Evolutionary conservation across 2,113 vertebrate genomes (phyloP).

Genomic region (Anser cygnoides): DNA sequence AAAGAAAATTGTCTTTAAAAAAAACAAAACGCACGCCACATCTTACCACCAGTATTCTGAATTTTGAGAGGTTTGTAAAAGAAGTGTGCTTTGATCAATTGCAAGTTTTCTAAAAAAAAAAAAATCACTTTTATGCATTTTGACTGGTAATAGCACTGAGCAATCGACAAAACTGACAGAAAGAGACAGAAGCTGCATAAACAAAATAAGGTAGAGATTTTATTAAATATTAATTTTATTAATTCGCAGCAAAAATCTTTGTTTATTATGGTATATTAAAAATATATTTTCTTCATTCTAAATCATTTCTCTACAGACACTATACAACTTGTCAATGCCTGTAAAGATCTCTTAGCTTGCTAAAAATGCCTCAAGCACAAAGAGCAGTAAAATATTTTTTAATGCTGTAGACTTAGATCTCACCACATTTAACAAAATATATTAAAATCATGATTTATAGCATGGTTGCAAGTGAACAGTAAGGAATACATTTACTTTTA

Average conservation of each 20-base stretch:
- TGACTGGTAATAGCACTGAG: conserved; percentile 50
- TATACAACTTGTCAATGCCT: conserved; percentile 48
- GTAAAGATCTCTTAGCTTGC: conserved; percentile 52
- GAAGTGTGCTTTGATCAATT: conserved; percentile 53
- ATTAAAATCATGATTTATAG: conserved; percentile 61
- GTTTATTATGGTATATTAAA: conserved; percentile 62
- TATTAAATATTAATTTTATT: conserved; percentile 72
- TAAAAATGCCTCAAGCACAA: conserved; percentile 40
- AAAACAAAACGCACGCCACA: neutral
- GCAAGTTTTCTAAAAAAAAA: conserved; percentile 51
- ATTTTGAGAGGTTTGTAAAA: conserved; percentile 63
- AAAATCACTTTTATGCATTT: conserved; percentile 53
- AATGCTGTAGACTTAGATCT: conserved; percentile 38
- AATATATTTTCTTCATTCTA: conserved; percentile 63
- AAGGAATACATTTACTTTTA: conserved; percentile 26
- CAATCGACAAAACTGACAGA: conserved; percentile 49
- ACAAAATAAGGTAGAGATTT: conserved; percentile 59
- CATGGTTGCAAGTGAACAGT: neutral
- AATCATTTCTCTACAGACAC: conserved; percentile 57
- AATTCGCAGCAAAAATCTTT: conserved; percentile 51
- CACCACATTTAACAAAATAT: conserved; percentile 64
- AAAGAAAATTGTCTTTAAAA: conserved; percentile 61
- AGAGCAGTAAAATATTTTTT: conserved; percentile 56
- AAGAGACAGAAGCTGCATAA: conserved; percentile 33
- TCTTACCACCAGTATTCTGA: conserved; percentile 51